Evolutionary conservation across 2,113 vertebrate genomes (phyloP).

Genomic region (Hyaena hyaena): DNA sequence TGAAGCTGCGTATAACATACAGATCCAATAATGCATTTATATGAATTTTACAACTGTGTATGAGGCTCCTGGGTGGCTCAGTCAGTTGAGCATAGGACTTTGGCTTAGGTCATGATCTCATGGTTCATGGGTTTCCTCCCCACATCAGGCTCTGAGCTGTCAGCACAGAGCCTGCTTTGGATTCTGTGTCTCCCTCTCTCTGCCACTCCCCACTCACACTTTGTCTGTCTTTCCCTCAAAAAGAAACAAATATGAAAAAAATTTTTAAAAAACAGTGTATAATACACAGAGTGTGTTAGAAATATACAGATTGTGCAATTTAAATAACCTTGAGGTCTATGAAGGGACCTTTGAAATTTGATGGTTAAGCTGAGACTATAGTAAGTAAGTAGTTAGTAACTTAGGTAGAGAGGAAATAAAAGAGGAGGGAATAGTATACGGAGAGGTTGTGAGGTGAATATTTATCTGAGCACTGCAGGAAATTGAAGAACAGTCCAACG

Average conservation of each 20-base stretch:
- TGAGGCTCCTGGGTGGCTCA: no score
- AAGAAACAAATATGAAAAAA: no score
- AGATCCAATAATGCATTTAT: background rate
- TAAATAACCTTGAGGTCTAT: background rate
- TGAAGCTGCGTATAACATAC: background rate
- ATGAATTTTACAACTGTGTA: background rate
- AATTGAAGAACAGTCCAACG: background rate
- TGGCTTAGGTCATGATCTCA: no score
- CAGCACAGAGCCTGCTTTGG: no score
- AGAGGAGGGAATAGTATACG: background rate
- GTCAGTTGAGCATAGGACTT: no score
- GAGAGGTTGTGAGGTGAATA: background rate
- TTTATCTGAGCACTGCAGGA: background rate
- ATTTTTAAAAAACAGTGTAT: background rate
- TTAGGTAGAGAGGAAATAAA: background rate
- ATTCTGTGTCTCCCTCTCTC: no score
- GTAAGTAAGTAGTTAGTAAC: background rate
- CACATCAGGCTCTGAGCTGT: no score
- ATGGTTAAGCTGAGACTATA: background rate
- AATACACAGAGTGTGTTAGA: background rate
- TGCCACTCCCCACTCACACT: no score
- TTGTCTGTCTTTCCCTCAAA: no score
- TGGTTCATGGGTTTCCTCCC: no score
- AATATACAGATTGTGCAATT: background rate
- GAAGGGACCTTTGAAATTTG: background rate